Base-by-base conservation (phyloP, 2,113 vertebrate species). In the Platysteira castanea region DNA sequence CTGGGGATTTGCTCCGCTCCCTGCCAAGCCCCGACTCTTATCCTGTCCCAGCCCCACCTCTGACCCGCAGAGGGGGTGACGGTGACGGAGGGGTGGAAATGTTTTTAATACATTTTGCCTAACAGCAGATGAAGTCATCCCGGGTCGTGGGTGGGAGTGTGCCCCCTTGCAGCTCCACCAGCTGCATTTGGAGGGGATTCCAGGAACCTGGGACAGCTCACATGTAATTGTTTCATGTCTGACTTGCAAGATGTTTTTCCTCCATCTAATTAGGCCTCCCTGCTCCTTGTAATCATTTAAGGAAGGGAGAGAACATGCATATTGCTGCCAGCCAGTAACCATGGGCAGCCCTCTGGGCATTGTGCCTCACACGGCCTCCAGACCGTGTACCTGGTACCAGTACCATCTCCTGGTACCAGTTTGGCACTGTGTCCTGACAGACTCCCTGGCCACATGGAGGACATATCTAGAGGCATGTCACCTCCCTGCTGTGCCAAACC, bases 121-220 rank as follows among this genome's bases (percentile, higher is more conserved):
- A 69, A 90, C 47, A 76, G 42, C 10, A 61, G 95, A 94, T 97
- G 92, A 96, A 94, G 68, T 97, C 95, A 97, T 88, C 60, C 52
- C 0, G 0, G 65, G 47, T 53, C 6, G 33, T n/a, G 95, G 52
- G 79, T 90, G 82, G 59, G 60, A 0, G 3, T 57, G 61, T 91
- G 78, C 15, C 87, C 83, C 54, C 49, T 79, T 7, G 11, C 44
- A 80, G 46, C 57, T 79, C 46, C 42, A 61, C 49, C 61, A 28
- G 33, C 68, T 81, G 82, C 2, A 1, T 68, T 70, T 44, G 17
- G 46, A 88, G 92, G 50, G 63, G 52, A 77, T 91, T 96, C 50
- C 3, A 0, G 82, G 67, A 93, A 79, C 70, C 15, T 13, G 9
- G 30, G 52, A 28, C 8, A 7, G 21, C 26, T 57, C 64, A 41